Percentiles rank a stretch among this genome's conserved stretches.
These are phyloP conservation scores for Calliphora vicina DNA, from an alignment of 1,140 invertebrate species.

Conservation along the genomic window DNA sequence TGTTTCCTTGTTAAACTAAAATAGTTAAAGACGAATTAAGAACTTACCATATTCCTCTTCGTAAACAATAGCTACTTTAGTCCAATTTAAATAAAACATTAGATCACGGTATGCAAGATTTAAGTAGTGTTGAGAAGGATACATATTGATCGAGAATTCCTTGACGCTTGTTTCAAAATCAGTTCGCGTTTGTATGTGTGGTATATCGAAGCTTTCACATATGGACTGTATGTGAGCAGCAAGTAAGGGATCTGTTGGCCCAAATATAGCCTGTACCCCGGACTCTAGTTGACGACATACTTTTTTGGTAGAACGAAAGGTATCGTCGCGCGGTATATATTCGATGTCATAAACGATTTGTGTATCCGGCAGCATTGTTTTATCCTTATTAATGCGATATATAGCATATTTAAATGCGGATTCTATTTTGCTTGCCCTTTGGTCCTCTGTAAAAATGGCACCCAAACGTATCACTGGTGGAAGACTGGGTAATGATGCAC, in stretches of 20 bases:
- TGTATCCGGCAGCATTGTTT: slow-evolving; percentile 80
- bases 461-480: slow-evolving; percentile 62
- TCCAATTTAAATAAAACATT: slow-evolving; percentile 91
- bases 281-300: slow-evolving; percentile 86
- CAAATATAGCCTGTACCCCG: slow-evolving; percentile 89
- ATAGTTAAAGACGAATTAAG: too few relatives aligned
- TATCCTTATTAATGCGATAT: slow-evolving; percentile 89
- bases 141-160: slow-evolving; percentile 89
- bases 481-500: neutral
- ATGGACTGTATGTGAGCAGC: slow-evolving; percentile 89
- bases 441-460: slow-evolving; percentile 90
- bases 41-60: slow-evolving; percentile 70
- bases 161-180: slow-evolving; percentile 74
- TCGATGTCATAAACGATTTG: slow-evolving; percentile 91
- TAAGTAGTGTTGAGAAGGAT: slow-evolving; percentile 84
- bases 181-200: slow-evolving; percentile 83
- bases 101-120: slow-evolving; percentile 87
- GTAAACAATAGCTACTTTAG: slow-evolving; percentile 90
- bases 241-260: slow-evolving; percentile 82
- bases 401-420: slow-evolving; percentile 93
- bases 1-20: too few relatives aligned
- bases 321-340: slow-evolving; percentile 86
- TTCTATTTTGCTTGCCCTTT: slow-evolving; percentile 83
- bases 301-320: slow-evolving; percentile 90
- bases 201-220: slow-evolving; percentile 87